Evolutionary conservation across 1,140 invertebrate species (phyloP), one percentile per base, ranked within the genome.

Genomic region (Aricia agestis): DNA sequence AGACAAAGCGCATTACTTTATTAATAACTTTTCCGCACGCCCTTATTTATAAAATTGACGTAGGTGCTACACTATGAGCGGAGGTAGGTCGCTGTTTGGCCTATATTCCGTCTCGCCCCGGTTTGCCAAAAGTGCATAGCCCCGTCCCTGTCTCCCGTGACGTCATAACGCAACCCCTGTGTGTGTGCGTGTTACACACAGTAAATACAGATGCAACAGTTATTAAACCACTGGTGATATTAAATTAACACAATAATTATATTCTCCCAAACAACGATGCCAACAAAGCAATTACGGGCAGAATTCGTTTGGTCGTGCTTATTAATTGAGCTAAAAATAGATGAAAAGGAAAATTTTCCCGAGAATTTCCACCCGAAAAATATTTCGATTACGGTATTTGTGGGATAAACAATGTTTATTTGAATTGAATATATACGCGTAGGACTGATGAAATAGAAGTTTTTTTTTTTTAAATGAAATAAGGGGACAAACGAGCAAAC

Each of bases 61-160:
- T 84, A 81, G 84, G 79, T 82, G 80, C 82, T 78, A 75, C 80
- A 79, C 79, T 81, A 83, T 78, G 77, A 78, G 76, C 72, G 69
- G 78, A 87, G 86, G 83, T 87, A 86, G 85, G 85, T 87, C 85
- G 84, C 82, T 81, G 83, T 83, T 86, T 87, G 86, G 79, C 86
- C 86, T 89, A 89, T 85, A 86, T 89, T 87, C 74, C 67, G 6
- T 82, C 84, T 72, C 76, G 68, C 25, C 85, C 76, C 57, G 4
- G 19, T 78, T 25, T 10, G 6, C 4, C 25, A 0, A 71, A 67
- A 73, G 58, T 67, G 67, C 36, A 4, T 78, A 73, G 19, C 41
- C 57, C 45, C 67, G 67, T 86, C 77, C 76, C 79, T 32, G 69
- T 86, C 68, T 15, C 65, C 68, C 78, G 83, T 89, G 86, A 89